A percentile compares a stretch with the other conserved stretches of the same genome.
phyloP scores from a whole-genome alignment of 2,888 invertebrate genomes.

The Carpatolechia fugitivella region DNA sequence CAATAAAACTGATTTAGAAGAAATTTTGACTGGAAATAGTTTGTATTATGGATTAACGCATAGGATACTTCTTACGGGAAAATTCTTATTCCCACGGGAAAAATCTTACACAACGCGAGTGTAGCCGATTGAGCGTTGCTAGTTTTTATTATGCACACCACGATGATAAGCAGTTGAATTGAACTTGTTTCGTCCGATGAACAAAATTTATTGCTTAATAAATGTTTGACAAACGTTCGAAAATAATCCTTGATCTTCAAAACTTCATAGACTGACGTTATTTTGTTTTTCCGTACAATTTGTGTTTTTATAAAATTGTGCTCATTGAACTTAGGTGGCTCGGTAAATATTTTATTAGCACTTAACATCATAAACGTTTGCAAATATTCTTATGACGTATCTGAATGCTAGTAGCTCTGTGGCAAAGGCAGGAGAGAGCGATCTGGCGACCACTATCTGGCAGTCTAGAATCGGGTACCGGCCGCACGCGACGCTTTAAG shows the following conservation, averaged over 20 bases:
- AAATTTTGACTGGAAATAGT: no score
- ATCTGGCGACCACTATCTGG: conserved; percentile 41
- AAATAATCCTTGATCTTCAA: no score
- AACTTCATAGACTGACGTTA: neutral
- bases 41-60: no score
- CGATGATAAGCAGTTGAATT: no score
- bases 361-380: conserved; percentile 15
- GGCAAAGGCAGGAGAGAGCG: conserved; percentile 58
- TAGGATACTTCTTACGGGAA: no score
- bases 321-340: neutral
- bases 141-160: no score
- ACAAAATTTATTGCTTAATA: neutral
- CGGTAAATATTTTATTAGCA: conserved; percentile 16
- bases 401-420: conserved; percentile 46
- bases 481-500: conserved; percentile 38
- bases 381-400: conserved; percentile 30
- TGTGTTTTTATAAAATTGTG: neutral
- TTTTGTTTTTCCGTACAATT: neutral
- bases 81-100: no score
- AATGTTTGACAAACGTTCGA: neutral
- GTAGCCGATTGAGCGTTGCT: no score
- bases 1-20: no score
- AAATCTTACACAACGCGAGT: no score
- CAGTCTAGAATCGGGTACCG: conserved; percentile 52
- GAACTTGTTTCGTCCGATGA: no score